A percentile compares a stretch with the other conserved stretches of the same genome.
Evolutionary conservation across 2,888 invertebrate genomes (phyloP).

Genomic region (Drosophila koepferae): DNA sequence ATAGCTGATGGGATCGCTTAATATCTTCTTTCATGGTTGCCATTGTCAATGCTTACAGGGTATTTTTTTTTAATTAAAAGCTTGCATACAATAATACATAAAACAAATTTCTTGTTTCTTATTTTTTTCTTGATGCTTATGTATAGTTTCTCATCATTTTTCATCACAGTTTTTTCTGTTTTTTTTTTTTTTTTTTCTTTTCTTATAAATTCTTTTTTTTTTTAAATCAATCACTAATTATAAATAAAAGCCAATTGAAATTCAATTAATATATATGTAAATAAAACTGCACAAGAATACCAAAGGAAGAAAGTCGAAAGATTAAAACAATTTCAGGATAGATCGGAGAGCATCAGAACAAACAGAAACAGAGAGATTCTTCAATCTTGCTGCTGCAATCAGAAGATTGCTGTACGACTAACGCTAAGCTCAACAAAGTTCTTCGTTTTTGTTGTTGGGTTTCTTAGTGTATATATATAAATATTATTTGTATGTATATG

Average conservation of each 20-base stretch:
- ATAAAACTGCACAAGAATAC: conserved; percentile 74
- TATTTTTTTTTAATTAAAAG: conserved; percentile 34
- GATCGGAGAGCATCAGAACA: background rate
- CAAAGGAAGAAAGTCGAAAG: conserved; percentile 21
- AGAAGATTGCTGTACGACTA: conserved; percentile 25
- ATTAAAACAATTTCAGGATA: background rate
- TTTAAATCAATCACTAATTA: conserved; percentile 46
- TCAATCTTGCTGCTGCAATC: background rate
- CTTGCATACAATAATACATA: conserved; percentile 61
- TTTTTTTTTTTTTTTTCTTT: conserved; percentile 25
- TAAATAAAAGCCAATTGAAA: conserved; percentile 53
- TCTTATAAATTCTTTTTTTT: too few relatives aligned
- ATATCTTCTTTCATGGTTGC: background rate
- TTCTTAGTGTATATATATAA: conserved; percentile 11
- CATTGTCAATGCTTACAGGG: conserved; percentile 16
- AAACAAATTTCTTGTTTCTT: conserved; percentile 17
- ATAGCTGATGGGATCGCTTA: background rate
- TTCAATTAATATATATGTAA: conserved; percentile 34
- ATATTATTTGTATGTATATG: conserved; percentile 14
- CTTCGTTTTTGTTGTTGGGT: background rate
- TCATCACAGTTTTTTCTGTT: conserved; percentile 63
- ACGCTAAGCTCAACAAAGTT: conserved; percentile 61
- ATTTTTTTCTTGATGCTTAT: conserved; percentile 24
- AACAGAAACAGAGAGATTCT: conserved; percentile 15
- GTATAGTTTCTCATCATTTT: conserved; percentile 37